Evolutionary conservation across 2,113 vertebrate species (phyloP), one percentile per base, ranked within the genome.

Genomic region (Salvator merianae): DNA sequence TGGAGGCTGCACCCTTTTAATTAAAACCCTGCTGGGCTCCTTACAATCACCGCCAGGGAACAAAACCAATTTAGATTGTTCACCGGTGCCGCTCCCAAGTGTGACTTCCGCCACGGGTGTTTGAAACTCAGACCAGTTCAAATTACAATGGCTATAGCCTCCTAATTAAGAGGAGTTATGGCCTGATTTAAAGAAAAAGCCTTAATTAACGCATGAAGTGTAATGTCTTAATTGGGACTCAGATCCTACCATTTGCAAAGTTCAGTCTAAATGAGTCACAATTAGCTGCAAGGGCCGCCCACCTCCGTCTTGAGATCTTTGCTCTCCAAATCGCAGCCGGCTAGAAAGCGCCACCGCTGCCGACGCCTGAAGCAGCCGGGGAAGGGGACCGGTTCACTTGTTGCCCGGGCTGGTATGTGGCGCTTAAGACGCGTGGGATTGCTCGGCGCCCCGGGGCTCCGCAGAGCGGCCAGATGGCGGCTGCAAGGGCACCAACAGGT

Each of bases 181-280:
- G 95, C 94, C 95, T 94, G 97, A 98, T 97, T 96, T 96, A 85
- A 91, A 91, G 88, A 91, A 86, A 93, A 81, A 94, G 91, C 96
- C 94, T 96, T 98, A 96, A 98, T 98, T 98, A 98, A 97, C 97
- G 97, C 97, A 91, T 97, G 92, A 94, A 94, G 94, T 97, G 96
- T 90, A 94, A 97, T 95, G 95, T 91, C 96, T 98, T 98, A 98
- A 98, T 98, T 98, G 97, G 97, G 94, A 94, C 82, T 88, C 84
- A 30, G 91, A 87, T 85, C 50, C 82, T 87, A 74, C 89, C 91
- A 92, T 93, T 91, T 80, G 89, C 72, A 90, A 30, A 77, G 89
- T 80, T 93, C 87, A 88, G 90, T 90, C 93, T 78, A 94, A 95
- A 94, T 78, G 90, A 79, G 84, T 94, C 90, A 68, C 87, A 85